These are phyloP conservation scores for Climacteris rufus DNA, from an alignment of 2,113 vertebrate genomes.

Conservation along the genomic window DNA sequence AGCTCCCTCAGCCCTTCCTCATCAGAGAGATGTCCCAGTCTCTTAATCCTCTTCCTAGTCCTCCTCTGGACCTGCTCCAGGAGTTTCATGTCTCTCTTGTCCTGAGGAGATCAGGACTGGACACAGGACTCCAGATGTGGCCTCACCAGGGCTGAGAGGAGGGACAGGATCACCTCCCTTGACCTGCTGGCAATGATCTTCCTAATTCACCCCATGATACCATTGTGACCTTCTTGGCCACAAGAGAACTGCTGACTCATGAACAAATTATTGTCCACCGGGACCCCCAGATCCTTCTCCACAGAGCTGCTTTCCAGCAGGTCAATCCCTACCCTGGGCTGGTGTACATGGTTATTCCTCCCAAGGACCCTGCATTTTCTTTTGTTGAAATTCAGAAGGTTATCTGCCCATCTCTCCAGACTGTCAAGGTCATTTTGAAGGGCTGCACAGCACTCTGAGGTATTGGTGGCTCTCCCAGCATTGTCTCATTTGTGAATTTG, in stretches of 20 bases:
- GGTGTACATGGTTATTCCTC: rapidly evolving
- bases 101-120: background rate
- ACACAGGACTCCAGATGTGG: background rate
- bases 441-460: background rate
- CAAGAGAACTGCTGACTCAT: background rate
- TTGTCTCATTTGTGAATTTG: background rate
- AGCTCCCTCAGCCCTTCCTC: background rate
- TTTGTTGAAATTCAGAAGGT: background rate
- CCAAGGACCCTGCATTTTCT: background rate
- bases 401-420: background rate
- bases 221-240: rapidly evolving
- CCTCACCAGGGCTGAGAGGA: background rate
- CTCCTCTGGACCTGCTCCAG: background rate
- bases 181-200: rapidly evolving
- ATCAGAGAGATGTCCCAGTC: background rate
- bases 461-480: rapidly evolving
- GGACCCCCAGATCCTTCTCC: rapidly evolving
- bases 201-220: rapidly evolving
- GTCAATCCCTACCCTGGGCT: rapidly evolving
- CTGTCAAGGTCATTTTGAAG: background rate
- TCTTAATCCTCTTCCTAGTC: too few relatives aligned
- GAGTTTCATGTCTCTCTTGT: background rate
- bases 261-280: background rate
- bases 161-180: background rate
- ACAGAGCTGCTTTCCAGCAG: background rate